These are phyloP conservation scores for Syrmaticus mikado DNA, from an alignment of 2,113 vertebrate species.

Conservation along the genomic window DNA sequence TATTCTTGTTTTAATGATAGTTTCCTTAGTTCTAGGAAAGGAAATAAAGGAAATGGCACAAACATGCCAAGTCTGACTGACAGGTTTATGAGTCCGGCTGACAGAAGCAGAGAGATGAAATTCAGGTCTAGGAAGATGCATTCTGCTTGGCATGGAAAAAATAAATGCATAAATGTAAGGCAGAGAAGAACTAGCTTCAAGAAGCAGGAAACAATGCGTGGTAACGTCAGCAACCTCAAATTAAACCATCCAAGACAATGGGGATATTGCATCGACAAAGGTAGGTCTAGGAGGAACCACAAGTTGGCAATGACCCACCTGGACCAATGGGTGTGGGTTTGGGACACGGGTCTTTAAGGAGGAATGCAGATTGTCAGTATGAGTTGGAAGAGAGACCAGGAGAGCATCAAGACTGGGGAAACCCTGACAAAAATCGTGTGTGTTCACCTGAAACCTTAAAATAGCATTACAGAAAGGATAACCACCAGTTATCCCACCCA, in stretches of 20 bases:
- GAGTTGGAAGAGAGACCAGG: neutral
- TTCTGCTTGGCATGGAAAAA: neutral
- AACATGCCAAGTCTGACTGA: neutral
- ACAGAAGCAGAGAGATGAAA: neutral
- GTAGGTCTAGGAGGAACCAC: too few species aligned
- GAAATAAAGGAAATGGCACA: neutral
- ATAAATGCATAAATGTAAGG: neutral
- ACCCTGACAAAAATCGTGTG: neutral
- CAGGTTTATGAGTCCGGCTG: neutral
- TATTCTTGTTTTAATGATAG: neutral
- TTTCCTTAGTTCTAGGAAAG: neutral
- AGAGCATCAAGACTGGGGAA: neutral
- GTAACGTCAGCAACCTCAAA: neutral
- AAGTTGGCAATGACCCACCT: neutral
- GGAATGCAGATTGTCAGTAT: neutral
- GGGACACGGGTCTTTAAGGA: neutral
- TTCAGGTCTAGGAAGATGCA: neutral
- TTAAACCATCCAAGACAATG: neutral
- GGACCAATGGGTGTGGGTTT: accelerated
- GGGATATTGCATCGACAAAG: neutral
- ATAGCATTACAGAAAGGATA: neutral
- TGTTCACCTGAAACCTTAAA: neutral
- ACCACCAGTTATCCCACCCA: neutral
- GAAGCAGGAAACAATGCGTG: accelerated
- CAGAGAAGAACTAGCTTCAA: accelerated